Evolutionary conservation across 2,113 vertebrate species (phyloP), one percentile per base, ranked within the genome.

Genomic region (Percina caprodes): DNA sequence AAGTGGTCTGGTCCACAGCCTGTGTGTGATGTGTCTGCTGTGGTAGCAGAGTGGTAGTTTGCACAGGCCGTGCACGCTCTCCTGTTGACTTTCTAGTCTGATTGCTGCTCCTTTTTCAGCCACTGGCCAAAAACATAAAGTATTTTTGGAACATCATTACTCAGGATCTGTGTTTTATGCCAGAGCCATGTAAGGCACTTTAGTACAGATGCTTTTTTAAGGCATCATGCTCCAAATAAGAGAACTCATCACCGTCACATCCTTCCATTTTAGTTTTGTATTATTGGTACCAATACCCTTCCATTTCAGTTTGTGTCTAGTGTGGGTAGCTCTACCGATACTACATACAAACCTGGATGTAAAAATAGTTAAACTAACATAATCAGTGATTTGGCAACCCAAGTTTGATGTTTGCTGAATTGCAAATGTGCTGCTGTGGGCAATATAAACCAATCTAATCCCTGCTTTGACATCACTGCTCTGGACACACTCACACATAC

Each of bases 1-100:
- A 87, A 92, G 91, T 87, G 92, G 87, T 88, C 87, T 89, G 90
- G 88, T 91, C 89, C 86, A 73, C 90, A 87, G 86, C 78, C 84
- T 26, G 91, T 56, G 85, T 91, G 91, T 88, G 84, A 91, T 89
- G 92, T 91, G 91, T 91, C 84, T 74, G 74, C 88, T 89, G 92
- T 76, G 92, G 92, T 90, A 69, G 83, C 88, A 61, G 70, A 77
- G 84, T 58, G 55, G 89, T 81, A 62, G 75, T 85, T 77, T 58
- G 84, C 1, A 46, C 74, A 79, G 80, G 69, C 69, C 62, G 58
- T 55, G 21, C 83, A 46, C 54, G n/a, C 87, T 73, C 24, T 54
- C 72, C 80, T 90, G 89, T 89, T 89, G 89, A 90, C 85, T 90
- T 76, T 88, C 61, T 19, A 67, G 62, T 74, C 83, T 24, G 70